Evolutionary conservation across 2,113 vertebrate genomes (phyloP), one percentile per base, ranked within the genome.

Genomic region (Anoplopoma fimbria): DNA sequence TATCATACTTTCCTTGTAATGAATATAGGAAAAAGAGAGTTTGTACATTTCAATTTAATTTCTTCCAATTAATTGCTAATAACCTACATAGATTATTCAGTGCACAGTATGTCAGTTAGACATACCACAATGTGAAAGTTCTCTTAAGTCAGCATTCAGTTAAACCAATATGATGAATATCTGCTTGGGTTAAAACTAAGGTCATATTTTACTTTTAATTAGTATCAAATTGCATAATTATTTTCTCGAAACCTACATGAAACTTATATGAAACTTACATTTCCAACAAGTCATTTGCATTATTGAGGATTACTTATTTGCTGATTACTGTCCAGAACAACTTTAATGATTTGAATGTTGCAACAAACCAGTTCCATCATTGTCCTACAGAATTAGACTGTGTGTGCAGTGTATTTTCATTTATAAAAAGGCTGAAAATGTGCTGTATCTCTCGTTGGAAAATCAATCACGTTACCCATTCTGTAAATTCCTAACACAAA

Each of bases 391-490:
- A 10, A 7, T 45, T 15, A 17, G 4, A 27, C 33, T 53, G 31
- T n/a, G 53, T 67, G 25, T 34, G 31, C 74, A 13, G 63, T 14
- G 4, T 38, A 5, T 69, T 74, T 64, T 68, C 68, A 76, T 73
- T 81, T 60, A 27, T 14, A 77, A 40, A n/a, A 47, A 65, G 71
- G 45, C 64, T 64, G 38, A 71, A 87, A 83, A 80, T 64, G 29
- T 70, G 67, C 64, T 33, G 34, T 27, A 29, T 73, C 55, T 85
- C 68, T 77, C 1, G 38, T 29, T 17, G 21, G 33, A 67, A 88
- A 84, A 86, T 86, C 85, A 62, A 79, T 73, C 83, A 23, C 29
- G 10, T n/a, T 21, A 40, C 51, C 31, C 58, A 65, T 15, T 49
- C n/a, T 36, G 57, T 63, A 68, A 74, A 77, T 23, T 40, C 29